phyloP scores from a whole-genome alignment of 2,888 invertebrate species.

The Cephus spinipes region DNA sequence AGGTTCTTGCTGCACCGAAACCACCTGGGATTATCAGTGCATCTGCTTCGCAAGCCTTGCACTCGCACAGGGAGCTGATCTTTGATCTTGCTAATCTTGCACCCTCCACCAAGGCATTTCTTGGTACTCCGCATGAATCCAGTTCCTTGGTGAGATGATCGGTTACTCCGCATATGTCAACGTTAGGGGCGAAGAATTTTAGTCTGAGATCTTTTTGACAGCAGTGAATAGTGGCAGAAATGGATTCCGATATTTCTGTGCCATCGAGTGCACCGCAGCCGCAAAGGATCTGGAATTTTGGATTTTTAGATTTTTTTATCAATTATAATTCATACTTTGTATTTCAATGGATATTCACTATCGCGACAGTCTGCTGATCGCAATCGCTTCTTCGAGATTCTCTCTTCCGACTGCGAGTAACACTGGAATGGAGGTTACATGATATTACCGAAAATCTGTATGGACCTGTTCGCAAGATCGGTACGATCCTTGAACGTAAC shows the following conservation, averaged over 20 bases:
- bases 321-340: constrained; percentile 17
- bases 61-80: constrained; percentile 62
- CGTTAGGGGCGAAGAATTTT: constrained; percentile 50
- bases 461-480: not conserved
- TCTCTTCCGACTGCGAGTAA: constrained; percentile 14
- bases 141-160: constrained; percentile 45
- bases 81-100: constrained; percentile 69
- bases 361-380: constrained; percentile 35
- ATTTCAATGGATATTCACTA: constrained; percentile 31
- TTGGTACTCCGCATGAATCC: constrained; percentile 35
- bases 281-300: constrained; percentile 64
- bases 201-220: constrained; percentile 39
- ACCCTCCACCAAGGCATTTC: constrained; percentile 70
- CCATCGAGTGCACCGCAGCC: constrained; percentile 72
- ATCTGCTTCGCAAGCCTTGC: constrained; percentile 62
- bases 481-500: not conserved
- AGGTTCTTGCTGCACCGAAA: constrained; percentile 71
- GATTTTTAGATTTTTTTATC: not conserved
- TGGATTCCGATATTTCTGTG: constrained; percentile 70
- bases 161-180: constrained; percentile 36
- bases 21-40: constrained; percentile 72
- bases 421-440: constrained; percentile 32
- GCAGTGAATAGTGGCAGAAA: constrained; percentile 60
- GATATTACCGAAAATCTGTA: not conserved
- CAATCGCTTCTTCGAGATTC: constrained; percentile 23